phyloP scores from a whole-genome alignment of 2,113 vertebrate species.

The Puntigrus tetrazona region DNA sequence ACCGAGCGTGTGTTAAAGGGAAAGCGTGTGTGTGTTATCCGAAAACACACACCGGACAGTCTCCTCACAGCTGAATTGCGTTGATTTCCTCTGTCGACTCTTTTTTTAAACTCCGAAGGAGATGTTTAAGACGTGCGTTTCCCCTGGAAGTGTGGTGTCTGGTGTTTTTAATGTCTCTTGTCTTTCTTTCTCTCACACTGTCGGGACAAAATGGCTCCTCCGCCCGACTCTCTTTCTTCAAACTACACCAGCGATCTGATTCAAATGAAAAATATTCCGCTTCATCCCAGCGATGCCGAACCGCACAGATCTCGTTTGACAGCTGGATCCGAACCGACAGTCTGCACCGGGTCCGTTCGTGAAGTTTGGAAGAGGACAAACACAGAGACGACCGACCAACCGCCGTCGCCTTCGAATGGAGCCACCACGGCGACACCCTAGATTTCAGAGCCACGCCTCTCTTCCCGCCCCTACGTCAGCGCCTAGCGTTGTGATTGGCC shows the following conservation, averaged over 20 bases:
- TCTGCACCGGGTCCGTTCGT: constrained; percentile 9
- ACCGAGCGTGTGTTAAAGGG: constrained; percentile 16
- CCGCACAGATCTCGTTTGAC: background rate
- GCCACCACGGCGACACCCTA: constrained; percentile 78
- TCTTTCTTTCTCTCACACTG: constrained; percentile 75
- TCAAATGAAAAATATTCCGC: constrained; percentile 73
- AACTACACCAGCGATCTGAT: constrained; percentile 76
- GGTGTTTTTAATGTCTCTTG: constrained; percentile 52
- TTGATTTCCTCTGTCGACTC: background rate
- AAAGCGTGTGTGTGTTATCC: constrained; percentile 18
- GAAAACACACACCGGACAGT: constrained; percentile 30
- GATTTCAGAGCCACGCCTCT: constrained; percentile 56
- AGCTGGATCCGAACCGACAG: background rate
- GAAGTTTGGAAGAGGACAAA: constrained; percentile 51
- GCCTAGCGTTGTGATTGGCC: constrained; percentile 55
- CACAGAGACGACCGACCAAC: constrained; percentile 78
- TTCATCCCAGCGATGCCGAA: constrained; percentile 71
- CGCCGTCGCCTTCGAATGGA: constrained; percentile 82
- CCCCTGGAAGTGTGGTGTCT: background rate
- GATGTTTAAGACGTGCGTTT: background rate
- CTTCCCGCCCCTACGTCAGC: constrained; percentile 64
- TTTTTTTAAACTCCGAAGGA: background rate
- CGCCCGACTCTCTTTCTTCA: constrained; percentile 77
- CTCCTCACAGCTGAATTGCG: background rate
- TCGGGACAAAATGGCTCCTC: constrained; percentile 85